These are phyloP conservation scores for Martes martes DNA, from an alignment of 2,113 vertebrate genomes.

Conservation along the genomic window DNA sequence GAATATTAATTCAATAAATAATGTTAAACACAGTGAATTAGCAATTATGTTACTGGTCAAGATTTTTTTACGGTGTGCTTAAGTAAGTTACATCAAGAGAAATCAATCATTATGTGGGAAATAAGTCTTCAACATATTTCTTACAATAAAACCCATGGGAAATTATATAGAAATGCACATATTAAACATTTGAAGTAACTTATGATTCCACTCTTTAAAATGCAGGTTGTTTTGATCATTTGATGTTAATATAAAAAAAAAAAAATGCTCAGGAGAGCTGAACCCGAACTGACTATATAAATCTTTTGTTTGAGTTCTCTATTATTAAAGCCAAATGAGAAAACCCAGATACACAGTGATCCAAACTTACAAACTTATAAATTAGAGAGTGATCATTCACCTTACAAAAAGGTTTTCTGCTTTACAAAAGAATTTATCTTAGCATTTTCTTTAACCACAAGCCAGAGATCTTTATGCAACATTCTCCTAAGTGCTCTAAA, in stretches of 20 bases:
- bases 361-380: constrained; percentile 33
- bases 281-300: neutral
- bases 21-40: neutral
- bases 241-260: constrained; percentile 44
- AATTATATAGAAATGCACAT: constrained; percentile 13
- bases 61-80: neutral
- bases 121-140: neutral
- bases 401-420: neutral
- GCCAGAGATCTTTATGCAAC: neutral
- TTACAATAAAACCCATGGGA: constrained; percentile 12
- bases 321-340: constrained; percentile 30
- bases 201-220: constrained; percentile 36
- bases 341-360: constrained; percentile 9
- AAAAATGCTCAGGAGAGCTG: neutral
- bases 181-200: constrained; percentile 15
- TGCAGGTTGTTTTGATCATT: constrained; percentile 24
- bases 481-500: neutral
- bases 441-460: constrained; percentile 28
- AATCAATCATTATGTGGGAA: constrained; percentile 8
- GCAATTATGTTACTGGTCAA: neutral
- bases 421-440: constrained; percentile 34
- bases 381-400: constrained; percentile 45
- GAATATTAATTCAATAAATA: constrained; percentile 6
- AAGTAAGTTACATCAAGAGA: constrained; percentile 27
- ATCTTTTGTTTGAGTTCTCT: constrained; percentile 9